Evolutionary conservation across 1,140 invertebrate species (phyloP), one percentile per base, ranked within the genome.

Genomic region (Sarcophaga peregrina): DNA sequence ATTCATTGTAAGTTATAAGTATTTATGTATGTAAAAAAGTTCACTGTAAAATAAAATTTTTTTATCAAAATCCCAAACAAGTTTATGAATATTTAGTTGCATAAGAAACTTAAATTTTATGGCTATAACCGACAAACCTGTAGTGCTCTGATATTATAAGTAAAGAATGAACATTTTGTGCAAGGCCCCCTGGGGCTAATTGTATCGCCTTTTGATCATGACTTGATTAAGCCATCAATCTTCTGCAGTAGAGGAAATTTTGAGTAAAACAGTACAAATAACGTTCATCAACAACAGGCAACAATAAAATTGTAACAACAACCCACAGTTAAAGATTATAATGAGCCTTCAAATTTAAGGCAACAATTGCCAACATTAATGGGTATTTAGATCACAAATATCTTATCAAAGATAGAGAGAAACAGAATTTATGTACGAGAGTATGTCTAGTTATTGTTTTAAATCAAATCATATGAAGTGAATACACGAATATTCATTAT

Each of bases 121-220:
- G n/a, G n/a, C n/a, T n/a, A n/a, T n/a, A n/a, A n/a, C n/a, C n/a
- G n/a, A n/a, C n/a, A n/a, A n/a, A n/a, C n/a, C n/a, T n/a, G n/a
- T n/a, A n/a, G n/a, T n/a, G n/a, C n/a, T n/a, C n/a, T n/a, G n/a
- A n/a, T n/a, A n/a, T n/a, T n/a, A n/a, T n/a, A n/a, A n/a, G n/a
- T n/a, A n/a, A n/a, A n/a, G n/a, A 68, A 15, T 68, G 17, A 68
- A 68, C 58, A 68, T 82, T 82, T 82, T 74, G 52, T 74, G 81
- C n/a, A 68, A 47, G 81, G 73, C 81, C 62, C 17, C 81, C 81
- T 73, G 81, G 47, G 81, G 81, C 81, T 82, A 82, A 82, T 82
- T 82, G 81, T 82, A 82, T 82, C 81, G 81, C 81, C 58, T 82
- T 68, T 82, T 82, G 81, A 82, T 82, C 81, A 82, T 52, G 81